Evolutionary conservation across 1,140 invertebrate species (phyloP), one percentile per base, ranked within the genome.

Genomic region (Hypothenemus hampei): DNA sequence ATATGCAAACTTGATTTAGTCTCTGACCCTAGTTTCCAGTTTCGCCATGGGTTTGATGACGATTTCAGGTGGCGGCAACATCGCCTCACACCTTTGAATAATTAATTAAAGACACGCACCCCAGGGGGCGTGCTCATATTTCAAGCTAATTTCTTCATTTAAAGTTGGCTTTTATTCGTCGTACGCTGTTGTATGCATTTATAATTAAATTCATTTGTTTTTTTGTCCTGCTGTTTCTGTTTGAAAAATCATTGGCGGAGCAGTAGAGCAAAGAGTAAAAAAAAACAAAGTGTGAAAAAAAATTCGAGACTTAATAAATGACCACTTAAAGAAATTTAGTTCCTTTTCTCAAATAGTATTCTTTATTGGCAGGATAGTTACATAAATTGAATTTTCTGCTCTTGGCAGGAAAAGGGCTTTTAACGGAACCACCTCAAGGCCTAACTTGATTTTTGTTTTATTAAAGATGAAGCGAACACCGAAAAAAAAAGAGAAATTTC

Each of bases 1-100:
- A 62, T 64, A 64, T 64, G 62, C 55, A 64, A 62, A 64, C 60
- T 58, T 62, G 57, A 64, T 64, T 62, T 62, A 60, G 37, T 48
- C n/a, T n/a, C n/a, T 56, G 44, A 18, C 26, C 36, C 29, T 20
- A 21, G 40, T 31, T 45, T 48, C 31, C 31, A 13, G 43, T 50
- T 26, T 44, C 43, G 29, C 49, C 44, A 29, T 23, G 36, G 45
- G 31, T 46, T 37, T 54, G 56, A 58, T 58, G 58, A 59, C 51
- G 40, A 53, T 43, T 43, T 31, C 16, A 35, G 40, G 50, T 44
- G 50, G n/a, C n/a, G n/a, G 26, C 19, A 43, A 53, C 50, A 10
- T 13, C 29, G 39, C 47, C 24, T 35, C 20, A 50, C 35, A 51
- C 31, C 7, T 10, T 26, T 53, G 29, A 35, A 53, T 53, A 29